Base-by-base conservation (phyloP, 2,797 vertebrate genomes). In the Mormyrops attenuatus region DNA sequence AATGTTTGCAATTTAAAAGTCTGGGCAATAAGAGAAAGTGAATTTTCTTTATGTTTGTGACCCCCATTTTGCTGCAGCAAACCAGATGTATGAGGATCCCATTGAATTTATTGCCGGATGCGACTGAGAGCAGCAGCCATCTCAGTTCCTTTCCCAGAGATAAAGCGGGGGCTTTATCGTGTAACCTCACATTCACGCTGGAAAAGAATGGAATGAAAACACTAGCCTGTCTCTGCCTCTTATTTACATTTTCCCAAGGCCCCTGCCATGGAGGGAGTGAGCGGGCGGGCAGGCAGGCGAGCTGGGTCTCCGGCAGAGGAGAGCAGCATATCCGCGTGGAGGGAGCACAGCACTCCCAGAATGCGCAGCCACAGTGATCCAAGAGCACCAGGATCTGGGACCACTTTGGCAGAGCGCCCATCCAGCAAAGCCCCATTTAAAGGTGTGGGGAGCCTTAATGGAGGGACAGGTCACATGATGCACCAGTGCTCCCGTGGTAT, bases 191-290 rank as follows among this genome's bases (percentile, higher is more conserved):
- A 95, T 96, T 97, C 96, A 96, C 96, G 96, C 92, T 94, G 95
- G 94, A 96, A 95, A 95, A 95, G 96, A 96, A 96, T 96, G 96
- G 95, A 97, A 97, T 96, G 95, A 97, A 97, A 98, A 97, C 95
- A 97, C 98, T 96, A 96, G 95, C 93, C 93, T 95, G 96, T 96
- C 97, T 97, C 96, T 95, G 93, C 92, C 95, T 95, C 95, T 95
- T 97, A 95, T 97, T 97, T 97, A 95, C 94, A 95, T 96, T 96
- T 97, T 97, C 95, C 95, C 95, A 97, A 96, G 95, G 93, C 96
- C 93, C 93, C 94, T 92, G 89, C 89, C 92, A 92, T 92, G 95
- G 93, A 95, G 6, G 60, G 90, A 85, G 9, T 47, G 91, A 84
- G 85, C 90, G 92, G 26, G 90, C 92, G 91, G 22, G 60, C 6